Percentiles rank a stretch among this genome's conserved stretches.
Evolutionary conservation across 2,888 invertebrate genomes (phyloP).

Genomic region (Philopedon plagiatum): DNA sequence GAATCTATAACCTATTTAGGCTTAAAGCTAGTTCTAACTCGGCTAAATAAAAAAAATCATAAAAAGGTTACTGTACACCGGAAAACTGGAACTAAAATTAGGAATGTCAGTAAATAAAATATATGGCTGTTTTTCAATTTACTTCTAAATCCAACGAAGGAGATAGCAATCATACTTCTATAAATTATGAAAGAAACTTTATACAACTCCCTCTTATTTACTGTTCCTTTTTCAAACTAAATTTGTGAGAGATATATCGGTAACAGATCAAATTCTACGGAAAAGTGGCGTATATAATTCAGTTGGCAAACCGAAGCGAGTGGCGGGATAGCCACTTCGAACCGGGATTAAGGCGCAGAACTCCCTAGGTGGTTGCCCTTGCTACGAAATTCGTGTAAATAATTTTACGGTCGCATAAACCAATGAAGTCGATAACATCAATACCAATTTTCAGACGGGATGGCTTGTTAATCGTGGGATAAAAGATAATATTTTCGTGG

Average conservation of each 20-base stretch:
- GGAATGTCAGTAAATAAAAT: too few species aligned
- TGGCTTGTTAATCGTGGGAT: neutral
- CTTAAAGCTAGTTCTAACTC: too few species aligned
- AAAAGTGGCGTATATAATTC: constrained; percentile 10
- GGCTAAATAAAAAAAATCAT: too few species aligned
- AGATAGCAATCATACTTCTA: neutral
- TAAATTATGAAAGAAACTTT: neutral
- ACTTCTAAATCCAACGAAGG: neutral
- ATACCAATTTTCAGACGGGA: neutral
- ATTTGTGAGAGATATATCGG: constrained; percentile 2
- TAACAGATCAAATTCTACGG: constrained; percentile 5
- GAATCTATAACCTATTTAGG: too few species aligned
- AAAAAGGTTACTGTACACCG: too few species aligned
- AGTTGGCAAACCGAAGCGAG: constrained; percentile 14
- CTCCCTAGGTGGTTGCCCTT: neutral
- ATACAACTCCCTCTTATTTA: neutral
- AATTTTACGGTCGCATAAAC: constrained; percentile 9
- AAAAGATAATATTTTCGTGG: neutral
- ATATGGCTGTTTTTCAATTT: too few species aligned
- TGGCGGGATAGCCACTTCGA: constrained; percentile 19
- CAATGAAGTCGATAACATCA: constrained; percentile 2
- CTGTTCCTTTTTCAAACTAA: neutral
- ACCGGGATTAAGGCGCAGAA: constrained; percentile 1
- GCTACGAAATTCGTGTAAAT: constrained; percentile 8
- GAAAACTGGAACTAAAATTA: too few species aligned